phyloP scores from a whole-genome alignment of 2,113 vertebrate genomes.

The Lagopus muta region DNA sequence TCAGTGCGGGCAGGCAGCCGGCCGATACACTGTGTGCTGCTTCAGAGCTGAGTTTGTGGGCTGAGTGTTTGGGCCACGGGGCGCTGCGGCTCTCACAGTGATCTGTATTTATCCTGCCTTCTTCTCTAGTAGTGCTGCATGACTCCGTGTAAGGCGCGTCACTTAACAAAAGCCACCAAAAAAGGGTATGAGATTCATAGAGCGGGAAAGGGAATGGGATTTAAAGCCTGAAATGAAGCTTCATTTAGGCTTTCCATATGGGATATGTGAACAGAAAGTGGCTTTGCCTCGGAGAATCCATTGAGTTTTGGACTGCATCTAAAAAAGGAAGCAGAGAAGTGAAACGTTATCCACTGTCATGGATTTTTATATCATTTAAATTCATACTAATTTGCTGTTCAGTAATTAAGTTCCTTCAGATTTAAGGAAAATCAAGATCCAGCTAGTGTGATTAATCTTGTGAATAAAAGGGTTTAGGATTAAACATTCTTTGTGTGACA shows the following conservation, averaged over 20 bases:
- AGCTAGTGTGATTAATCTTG: constrained; percentile 49
- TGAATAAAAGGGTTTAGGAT: constrained; percentile 45
- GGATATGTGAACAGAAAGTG: not conserved
- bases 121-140: not conserved
- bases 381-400: not conserved
- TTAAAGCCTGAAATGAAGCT: not conserved
- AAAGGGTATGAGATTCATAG: not conserved
- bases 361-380: constrained; percentile 36
- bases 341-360: not conserved
- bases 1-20: not conserved
- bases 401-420: constrained; percentile 36
- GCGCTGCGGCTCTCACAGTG: fast-evolving
- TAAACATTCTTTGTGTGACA: constrained; percentile 46
- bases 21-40: fast-evolving
- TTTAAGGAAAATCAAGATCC: constrained; percentile 44
- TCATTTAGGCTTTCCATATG: not conserved
- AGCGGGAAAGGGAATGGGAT: not conserved
- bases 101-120: fast-evolving
- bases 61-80: not conserved
- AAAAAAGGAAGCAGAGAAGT: not conserved
- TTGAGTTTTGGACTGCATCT: not conserved
- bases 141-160: fast-evolving
- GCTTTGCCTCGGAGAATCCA: not conserved
- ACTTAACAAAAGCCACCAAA: not conserved
- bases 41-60: not conserved